Evolutionary conservation across 2,888 invertebrate species (phyloP).

Genomic region (Cephus sareptanus): DNA sequence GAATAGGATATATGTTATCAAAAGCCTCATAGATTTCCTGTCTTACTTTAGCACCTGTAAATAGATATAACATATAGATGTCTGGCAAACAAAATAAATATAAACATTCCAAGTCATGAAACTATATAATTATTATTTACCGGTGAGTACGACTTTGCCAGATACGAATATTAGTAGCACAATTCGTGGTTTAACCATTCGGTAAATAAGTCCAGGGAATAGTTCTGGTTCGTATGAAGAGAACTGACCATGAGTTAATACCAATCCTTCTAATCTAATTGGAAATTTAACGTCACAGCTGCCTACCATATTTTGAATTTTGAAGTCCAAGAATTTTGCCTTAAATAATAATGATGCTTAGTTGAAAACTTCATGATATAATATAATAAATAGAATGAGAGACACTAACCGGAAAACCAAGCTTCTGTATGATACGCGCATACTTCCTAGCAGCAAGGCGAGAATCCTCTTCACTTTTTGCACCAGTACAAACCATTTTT

Average conservation of each 20-base stretch:
- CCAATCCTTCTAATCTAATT: conserved; percentile 82
- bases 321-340: conserved; percentile 83
- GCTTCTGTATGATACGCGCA: conserved; percentile 84
- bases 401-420: conserved; percentile 76
- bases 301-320: conserved; percentile 89
- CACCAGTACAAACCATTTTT: conserved; percentile 90
- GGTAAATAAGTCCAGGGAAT: conserved; percentile 98
- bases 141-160: conserved; percentile 97
- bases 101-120: not conserved
- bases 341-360: conserved; percentile 38
- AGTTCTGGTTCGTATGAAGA: conserved; percentile 93
- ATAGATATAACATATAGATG: conserved; percentile 1
- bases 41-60: conserved; percentile 87
- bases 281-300: conserved; percentile 90
- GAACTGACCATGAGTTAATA: conserved; percentile 85
- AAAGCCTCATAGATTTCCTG: conserved; percentile 95
- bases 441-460: conserved; percentile 84
- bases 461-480: conserved; percentile 85
- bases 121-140: conserved; percentile 37
- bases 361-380: not conserved
- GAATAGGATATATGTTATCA: conserved; percentile 95
- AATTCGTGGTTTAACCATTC: conserved; percentile 97
- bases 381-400: conserved; percentile 7
- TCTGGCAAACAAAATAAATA: not conserved
- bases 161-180: conserved; percentile 98